Evolutionary conservation across 1,140 invertebrate genomes (phyloP).

Genomic region (Pogonomyrmex barbatus): DNA sequence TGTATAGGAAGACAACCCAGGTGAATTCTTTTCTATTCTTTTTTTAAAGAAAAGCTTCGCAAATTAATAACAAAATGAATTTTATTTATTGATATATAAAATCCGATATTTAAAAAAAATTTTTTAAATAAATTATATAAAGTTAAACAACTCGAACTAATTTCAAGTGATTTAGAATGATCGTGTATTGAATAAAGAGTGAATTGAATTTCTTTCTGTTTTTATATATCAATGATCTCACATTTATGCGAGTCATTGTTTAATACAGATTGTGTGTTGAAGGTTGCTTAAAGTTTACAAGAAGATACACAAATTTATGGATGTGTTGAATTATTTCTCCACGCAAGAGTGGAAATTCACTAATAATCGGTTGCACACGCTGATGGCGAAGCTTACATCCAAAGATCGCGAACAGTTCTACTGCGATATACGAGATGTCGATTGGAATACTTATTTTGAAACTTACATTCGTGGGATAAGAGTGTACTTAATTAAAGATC

Average conservation of each 20-base stretch:
- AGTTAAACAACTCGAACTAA: neutral
- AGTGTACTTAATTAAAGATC: slow-evolving; percentile 88
- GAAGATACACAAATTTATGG: slow-evolving; percentile 89
- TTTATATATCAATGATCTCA: neutral
- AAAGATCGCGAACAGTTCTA: slow-evolving; percentile 89
- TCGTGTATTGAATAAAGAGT: neutral
- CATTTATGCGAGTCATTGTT: slow-evolving; percentile 9
- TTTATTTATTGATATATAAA: neutral
- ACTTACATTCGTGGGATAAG: slow-evolving; percentile 87
- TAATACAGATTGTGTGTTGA: slow-evolving; percentile 49
- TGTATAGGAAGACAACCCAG: slow-evolving; percentile 87
- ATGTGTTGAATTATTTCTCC: slow-evolving; percentile 91
- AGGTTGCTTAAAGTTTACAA: slow-evolving; percentile 90
- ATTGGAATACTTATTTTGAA: slow-evolving; percentile 88
- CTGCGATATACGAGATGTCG: slow-evolving; percentile 89
- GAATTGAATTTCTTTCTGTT: neutral
- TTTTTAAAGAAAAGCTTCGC: neutral
- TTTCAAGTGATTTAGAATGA: neutral
- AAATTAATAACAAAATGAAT: neutral
- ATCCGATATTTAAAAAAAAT: neutral
- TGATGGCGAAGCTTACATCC: slow-evolving; percentile 88
- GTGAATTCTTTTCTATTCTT: slow-evolving; percentile 70
- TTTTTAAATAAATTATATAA: slow-evolving; percentile 3
- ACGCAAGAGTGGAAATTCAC: slow-evolving; percentile 90
- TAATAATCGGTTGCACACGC: slow-evolving; percentile 87